These are phyloP conservation scores for Mamestra brassicae DNA, from an alignment of 2,888 invertebrate genomes.

Conservation along the genomic window DNA sequence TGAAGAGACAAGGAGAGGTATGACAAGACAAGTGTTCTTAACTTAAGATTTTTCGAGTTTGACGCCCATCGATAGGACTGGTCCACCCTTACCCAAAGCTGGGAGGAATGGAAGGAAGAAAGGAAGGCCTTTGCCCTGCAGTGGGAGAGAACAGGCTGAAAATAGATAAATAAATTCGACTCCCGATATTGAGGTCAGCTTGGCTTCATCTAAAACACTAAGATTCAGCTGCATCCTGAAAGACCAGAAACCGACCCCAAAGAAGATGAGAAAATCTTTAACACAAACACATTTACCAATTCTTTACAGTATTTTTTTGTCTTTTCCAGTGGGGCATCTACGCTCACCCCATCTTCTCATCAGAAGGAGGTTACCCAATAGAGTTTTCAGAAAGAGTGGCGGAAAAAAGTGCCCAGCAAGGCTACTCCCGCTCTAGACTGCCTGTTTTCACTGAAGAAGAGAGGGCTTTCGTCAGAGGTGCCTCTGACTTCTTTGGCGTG, in stretches of 20 bases:
- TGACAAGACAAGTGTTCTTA: background rate
- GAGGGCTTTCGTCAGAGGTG: conserved; percentile 72
- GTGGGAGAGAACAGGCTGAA: too few species aligned
- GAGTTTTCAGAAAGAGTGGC: conserved; percentile 84
- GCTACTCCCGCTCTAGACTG: conserved; percentile 80
- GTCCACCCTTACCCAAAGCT: too few species aligned
- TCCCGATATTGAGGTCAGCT: too few species aligned
- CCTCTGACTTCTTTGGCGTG: conserved; percentile 87
- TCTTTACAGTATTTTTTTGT: background rate
- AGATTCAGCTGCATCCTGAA: too few species aligned
- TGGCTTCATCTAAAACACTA: too few species aligned
- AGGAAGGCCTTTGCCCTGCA: too few species aligned
- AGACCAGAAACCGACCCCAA: background rate
- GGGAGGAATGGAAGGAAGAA: too few species aligned
- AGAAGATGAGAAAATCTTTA: too few species aligned
- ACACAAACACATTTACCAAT: too few species aligned
- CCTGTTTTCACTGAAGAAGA: conserved; percentile 84
- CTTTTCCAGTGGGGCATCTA: conserved; percentile 82
- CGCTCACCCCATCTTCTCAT: conserved; percentile 87
- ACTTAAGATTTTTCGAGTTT: background rate
- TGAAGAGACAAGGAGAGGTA: conserved; percentile 72
- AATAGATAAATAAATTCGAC: too few species aligned
- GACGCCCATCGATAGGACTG: too few species aligned
- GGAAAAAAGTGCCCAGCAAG: conserved; percentile 82
- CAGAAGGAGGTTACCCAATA: conserved; percentile 89